phyloP scores from a whole-genome alignment of 2,797 vertebrate genomes.

The Galagoides demidoff region DNA sequence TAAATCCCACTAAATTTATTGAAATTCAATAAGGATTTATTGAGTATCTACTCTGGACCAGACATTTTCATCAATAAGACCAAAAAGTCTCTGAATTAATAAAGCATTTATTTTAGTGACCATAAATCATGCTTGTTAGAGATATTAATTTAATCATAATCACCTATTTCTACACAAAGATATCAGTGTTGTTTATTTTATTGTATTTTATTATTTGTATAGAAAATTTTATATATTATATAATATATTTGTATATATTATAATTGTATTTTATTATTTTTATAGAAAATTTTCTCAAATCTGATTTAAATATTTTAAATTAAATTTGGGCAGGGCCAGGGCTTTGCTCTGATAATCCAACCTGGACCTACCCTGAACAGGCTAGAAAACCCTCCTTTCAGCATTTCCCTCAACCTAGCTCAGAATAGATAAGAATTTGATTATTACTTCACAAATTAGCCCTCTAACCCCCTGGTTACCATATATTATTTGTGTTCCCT shows the following conservation, averaged over 20 bases:
- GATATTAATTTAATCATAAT: constrained; percentile 39
- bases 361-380: not conserved
- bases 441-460: not conserved
- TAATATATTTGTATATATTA: no score
- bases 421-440: not conserved
- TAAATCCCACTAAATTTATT: constrained; percentile 19
- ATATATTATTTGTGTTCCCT: not conserved
- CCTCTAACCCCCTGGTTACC: not conserved
- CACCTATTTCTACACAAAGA: not conserved
- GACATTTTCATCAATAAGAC: not conserved
- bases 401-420: not conserved
- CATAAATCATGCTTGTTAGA: not conserved
- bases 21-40: constrained; percentile 34
- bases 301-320: not conserved
- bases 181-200: not conserved
- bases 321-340: not conserved
- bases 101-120: not conserved
- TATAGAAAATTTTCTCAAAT: constrained; percentile 34
- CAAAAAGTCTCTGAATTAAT: not conserved
- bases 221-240: no score
- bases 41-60: not conserved
- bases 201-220: constrained; percentile 5
- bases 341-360: not conserved
- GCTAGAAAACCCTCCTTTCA: not conserved
- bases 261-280: constrained; percentile 9